A percentile compares a stretch with the other conserved stretches of the same genome.
phyloP scores from a whole-genome alignment of 2,888 invertebrate species.

The Cetonia aurata region DNA sequence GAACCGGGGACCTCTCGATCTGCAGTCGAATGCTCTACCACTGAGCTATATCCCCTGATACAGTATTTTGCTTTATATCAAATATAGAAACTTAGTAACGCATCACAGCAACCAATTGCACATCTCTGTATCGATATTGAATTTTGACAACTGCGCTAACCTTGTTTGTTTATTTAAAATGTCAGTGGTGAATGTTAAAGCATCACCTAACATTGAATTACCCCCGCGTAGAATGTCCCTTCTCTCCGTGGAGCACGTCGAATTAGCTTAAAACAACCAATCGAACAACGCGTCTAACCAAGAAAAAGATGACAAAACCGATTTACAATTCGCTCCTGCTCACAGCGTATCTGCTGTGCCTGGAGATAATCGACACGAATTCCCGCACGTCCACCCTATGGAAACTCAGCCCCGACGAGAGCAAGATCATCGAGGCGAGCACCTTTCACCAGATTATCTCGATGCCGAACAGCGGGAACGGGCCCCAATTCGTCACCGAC shows the following conservation, averaged over 20 bases:
- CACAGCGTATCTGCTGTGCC: conserved; percentile 78
- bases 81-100: not conserved
- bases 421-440: conserved; percentile 78
- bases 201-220: conserved; percentile 31
- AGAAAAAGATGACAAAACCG: conserved; percentile 67
- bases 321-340: conserved; percentile 65
- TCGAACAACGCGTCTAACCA: not conserved
- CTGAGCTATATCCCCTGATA: conserved; percentile 58
- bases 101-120: conserved; percentile 11
- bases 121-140: not conserved
- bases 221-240: conserved; percentile 24
- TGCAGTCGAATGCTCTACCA: conserved; percentile 72
- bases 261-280: conserved; percentile 12
- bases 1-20: conserved; percentile 83
- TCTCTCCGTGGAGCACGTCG: not conserved
- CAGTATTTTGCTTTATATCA: not conserved
- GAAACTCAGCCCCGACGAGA: conserved; percentile 83
- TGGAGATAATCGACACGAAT: conserved; percentile 80
- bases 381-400: conserved; percentile 87
- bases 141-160: conserved; percentile 39
- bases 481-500: conserved; percentile 63
- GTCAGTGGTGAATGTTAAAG: conserved; percentile 39
- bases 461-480: conserved; percentile 55
- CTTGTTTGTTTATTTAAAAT: conserved; percentile 47
- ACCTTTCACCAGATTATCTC: conserved; percentile 70